A percentile compares a stretch with the other conserved stretches of the same genome.
Evolutionary conservation across 2,888 invertebrate species (phyloP).

Genomic region (Euphydryas editha): DNA sequence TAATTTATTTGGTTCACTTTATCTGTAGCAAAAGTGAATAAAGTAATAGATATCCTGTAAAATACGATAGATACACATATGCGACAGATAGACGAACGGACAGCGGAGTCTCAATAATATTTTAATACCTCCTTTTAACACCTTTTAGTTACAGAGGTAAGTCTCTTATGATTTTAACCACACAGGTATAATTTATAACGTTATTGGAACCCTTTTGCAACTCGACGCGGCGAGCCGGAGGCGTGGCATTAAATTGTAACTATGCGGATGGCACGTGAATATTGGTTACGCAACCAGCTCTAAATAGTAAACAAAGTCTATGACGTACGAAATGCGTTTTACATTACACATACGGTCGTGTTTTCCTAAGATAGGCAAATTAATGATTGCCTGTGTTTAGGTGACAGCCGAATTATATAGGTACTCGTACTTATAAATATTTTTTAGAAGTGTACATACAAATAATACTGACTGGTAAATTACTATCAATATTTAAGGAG

Average conservation of each 20-base stretch:
- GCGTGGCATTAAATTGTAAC: slow-evolving; percentile 33
- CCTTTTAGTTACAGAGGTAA: background rate
- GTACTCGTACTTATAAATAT: too few species aligned
- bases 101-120: background rate
- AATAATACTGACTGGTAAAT: too few species aligned
- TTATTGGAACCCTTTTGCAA: slow-evolving; percentile 38
- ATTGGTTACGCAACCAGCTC: slow-evolving; percentile 14
- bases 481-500: too few species aligned
- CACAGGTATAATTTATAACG: slow-evolving; percentile 30
- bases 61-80: background rate
- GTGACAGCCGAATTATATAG: too few species aligned
- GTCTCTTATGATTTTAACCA: slow-evolving; percentile 15
- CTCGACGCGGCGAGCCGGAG: slow-evolving; percentile 24
- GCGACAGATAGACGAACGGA: background rate
- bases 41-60: background rate
- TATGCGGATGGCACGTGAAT: slow-evolving; percentile 22
- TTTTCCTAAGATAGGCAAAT: too few species aligned
- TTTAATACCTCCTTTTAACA: too few species aligned
- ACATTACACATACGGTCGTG: too few species aligned
- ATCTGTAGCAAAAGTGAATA: too few species aligned
- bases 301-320: slow-evolving; percentile 10
- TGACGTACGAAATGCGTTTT: too few species aligned
- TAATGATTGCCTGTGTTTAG: too few species aligned
- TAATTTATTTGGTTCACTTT: too few species aligned
- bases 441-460: too few species aligned